Conservation (phyloP, 2,113 vertebrate genomes). For the Rissa tridactyla region DNA sequence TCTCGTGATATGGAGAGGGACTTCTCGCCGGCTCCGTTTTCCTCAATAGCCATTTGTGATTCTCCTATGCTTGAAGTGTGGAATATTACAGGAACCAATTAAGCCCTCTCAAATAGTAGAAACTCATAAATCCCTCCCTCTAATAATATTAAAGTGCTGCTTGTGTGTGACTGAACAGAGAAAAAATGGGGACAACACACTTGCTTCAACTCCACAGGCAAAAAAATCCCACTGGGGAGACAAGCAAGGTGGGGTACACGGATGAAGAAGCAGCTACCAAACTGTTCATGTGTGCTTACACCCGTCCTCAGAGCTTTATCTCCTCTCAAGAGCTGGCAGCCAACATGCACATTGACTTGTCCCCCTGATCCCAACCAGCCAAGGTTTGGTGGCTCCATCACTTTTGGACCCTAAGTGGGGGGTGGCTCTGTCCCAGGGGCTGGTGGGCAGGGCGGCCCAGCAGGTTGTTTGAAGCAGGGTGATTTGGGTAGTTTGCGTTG, state of each 20-base stretch:
- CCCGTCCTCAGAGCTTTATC: neutral
- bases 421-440: rapidly evolving
- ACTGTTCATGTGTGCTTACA: neutral
- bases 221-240: neutral
- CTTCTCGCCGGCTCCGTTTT: neutral
- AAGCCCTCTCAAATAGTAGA: neutral
- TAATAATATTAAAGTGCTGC: neutral
- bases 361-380: neutral
- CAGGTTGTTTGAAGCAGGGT: neutral
- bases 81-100: slow-evolving; percentile 21
- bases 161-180: neutral
- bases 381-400: neutral
- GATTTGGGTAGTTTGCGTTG: neutral
- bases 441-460: neutral
- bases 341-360: rapidly evolving
- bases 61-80: neutral
- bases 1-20: neutral
- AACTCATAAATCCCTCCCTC: neutral
- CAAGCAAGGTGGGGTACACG: neutral
- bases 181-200: neutral
- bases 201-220: rapidly evolving
- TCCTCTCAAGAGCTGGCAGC: neutral
- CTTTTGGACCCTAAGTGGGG: rapidly evolving
- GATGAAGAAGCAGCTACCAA: neutral
- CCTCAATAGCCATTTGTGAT: neutral